These are phyloP conservation scores for Cassiopea xamachana DNA, from an alignment of 30 jellyfish, hydroid and myxozoan genomes.

Conservation along the genomic window DNA sequence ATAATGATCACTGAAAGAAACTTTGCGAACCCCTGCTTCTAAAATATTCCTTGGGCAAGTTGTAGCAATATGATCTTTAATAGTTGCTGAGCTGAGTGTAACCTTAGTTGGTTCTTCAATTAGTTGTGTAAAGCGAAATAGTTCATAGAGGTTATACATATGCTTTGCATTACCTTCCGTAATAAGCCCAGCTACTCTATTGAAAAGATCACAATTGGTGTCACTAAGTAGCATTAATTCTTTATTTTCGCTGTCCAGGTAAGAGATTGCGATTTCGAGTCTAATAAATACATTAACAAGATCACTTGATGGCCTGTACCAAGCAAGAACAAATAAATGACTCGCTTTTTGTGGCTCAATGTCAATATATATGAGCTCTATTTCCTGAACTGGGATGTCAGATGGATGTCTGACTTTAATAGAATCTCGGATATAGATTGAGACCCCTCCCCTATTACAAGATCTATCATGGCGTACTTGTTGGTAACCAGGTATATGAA, in stretches of 20 bases:
- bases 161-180: slow-evolving; percentile 16
- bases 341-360: neutral
- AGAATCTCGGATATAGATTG: slow-evolving; percentile 30
- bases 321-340: slow-evolving; percentile 15
- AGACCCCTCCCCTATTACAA: slow-evolving; percentile 32
- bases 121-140: slow-evolving; percentile 15
- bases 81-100: slow-evolving; percentile 4
- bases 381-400: neutral
- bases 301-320: slow-evolving; percentile 43
- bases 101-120: slow-evolving; percentile 45
- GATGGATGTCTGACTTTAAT: neutral
- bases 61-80: slow-evolving; percentile 50
- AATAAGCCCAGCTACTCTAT: neutral
- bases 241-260: slow-evolving; percentile 21
- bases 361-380: slow-evolving; percentile 1
- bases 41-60: slow-evolving; percentile 10
- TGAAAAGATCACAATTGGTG: slow-evolving; percentile 43
- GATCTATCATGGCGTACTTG: slow-evolving; percentile 15
- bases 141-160: slow-evolving; percentile 23
- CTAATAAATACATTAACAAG: neutral
- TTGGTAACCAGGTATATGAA: slow-evolving; percentile 4
- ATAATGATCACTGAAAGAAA: slow-evolving; percentile 24
- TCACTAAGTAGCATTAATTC: slow-evolving; percentile 26
- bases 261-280: neutral
- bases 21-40: slow-evolving; percentile 32